Conservation (phyloP, 2,888 invertebrate genomes). For the Trichogramma dendrolimi region DNA sequence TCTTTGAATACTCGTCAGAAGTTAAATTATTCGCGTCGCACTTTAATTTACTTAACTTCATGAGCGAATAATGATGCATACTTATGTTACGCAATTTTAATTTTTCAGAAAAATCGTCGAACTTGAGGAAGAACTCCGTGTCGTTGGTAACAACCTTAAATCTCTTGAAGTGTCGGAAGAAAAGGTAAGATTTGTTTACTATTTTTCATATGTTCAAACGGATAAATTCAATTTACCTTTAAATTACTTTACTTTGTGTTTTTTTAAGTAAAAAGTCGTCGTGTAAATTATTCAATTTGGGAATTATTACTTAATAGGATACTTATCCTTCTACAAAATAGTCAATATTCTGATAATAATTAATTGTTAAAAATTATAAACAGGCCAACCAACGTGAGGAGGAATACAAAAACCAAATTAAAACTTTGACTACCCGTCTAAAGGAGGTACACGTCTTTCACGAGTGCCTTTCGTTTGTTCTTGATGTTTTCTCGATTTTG, state of each 20-base stretch:
- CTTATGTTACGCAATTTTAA: constrained; percentile 12
- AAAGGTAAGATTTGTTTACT: constrained; percentile 69
- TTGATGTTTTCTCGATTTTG: constrained; percentile 47
- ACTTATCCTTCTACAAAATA: neutral
- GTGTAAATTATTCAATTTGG: neutral
- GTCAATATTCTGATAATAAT: constrained; percentile 12
- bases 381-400: constrained; percentile 99
- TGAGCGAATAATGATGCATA: neutral
- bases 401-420: constrained; percentile 99
- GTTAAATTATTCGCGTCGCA: too few species aligned
- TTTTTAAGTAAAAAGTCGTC: too few species aligned
- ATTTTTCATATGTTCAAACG: neutral
- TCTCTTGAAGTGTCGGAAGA: constrained; percentile 99
- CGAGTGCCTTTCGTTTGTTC: constrained; percentile 39
- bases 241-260: too few species aligned
- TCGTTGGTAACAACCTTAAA: constrained; percentile 99
- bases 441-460: constrained; percentile 76
- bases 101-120: constrained; percentile 93
- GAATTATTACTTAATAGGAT: neutral
- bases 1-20: too few species aligned
- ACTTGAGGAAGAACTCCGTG: constrained; percentile 99
- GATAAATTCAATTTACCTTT: too few species aligned
- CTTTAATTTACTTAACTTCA: neutral
- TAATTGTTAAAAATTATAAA: constrained; percentile 36
- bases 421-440: constrained; percentile 96